Base-by-base conservation (phyloP, 2,797 vertebrate species). In the Poeciliopsis paucimaculata region DNA sequence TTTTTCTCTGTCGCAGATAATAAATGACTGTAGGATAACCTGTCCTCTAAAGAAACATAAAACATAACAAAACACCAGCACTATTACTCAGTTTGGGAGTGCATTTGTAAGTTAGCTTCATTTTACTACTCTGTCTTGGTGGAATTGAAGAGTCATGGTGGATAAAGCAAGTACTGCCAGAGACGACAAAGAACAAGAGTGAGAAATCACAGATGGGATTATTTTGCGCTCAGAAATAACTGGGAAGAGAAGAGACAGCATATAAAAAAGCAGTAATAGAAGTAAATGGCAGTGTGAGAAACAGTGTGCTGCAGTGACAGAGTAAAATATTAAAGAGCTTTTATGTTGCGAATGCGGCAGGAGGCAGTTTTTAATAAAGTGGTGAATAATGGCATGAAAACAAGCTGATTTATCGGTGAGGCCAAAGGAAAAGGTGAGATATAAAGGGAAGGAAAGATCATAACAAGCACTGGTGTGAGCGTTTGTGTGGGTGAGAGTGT, bases 131-230 rank as follows among this genome's bases (percentile, higher is more conserved):
- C 79, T 57, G 36, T 26, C 53, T 26, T 82, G 46, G 73, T 81
- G 62, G 75, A 80, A 85, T 46, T 55, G 53, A 51, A 76, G 23
- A 57, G 77, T 82, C 72, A 84, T 62, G 76, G 55, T 82, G 82
- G 62, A 86, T 84, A 76, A 86, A 82, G 39, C 49, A 74, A 77
- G 73, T 39, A 73, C 46, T 78, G 78, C 77, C 81, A 85, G 39
- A 34, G 26, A 87, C 80, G 72, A 85, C 82, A 81, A 91, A 87
- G 82, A 46, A 76, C 73, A 72, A 79, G 79, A 88, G 82, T 75
- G 75, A 74, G 85, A 88, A 91, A 86, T 90, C 89, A 82, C 86
- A 87, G 62, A 64, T 71, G 81, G 87, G 85, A 92, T 90, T 89
- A 93, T 89, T 86, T 87, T 89, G 86, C 80, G 72, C 77, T 76